These are phyloP conservation scores for Varecia variegata DNA, from an alignment of 2,797 vertebrate species.

Conservation along the genomic window DNA sequence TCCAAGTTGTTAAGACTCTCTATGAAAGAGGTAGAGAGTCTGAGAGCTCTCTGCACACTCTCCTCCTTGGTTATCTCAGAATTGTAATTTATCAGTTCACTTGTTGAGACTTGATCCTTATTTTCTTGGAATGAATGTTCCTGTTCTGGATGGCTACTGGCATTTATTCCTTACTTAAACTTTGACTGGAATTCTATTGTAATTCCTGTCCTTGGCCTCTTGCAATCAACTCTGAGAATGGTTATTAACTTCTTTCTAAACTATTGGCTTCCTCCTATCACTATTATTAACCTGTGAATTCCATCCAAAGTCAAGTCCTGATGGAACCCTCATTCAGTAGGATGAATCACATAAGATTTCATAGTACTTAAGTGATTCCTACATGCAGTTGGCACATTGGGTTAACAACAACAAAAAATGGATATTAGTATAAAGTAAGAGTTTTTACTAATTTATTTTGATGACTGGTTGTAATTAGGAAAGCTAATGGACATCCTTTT, in stretches of 20 bases:
- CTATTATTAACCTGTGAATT: not conserved
- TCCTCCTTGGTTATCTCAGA: not conserved
- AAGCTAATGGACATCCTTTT: not conserved
- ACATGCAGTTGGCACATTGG: not conserved
- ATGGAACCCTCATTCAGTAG: not conserved
- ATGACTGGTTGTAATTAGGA: not conserved
- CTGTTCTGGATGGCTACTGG: not conserved
- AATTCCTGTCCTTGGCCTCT: not conserved
- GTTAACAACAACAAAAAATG: not conserved
- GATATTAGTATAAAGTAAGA: not conserved
- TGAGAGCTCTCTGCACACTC: not conserved
- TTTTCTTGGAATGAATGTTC: not conserved
- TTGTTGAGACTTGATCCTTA: not conserved
- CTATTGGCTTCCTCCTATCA: not conserved
- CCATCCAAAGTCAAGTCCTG: not conserved
- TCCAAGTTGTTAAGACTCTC: not conserved
- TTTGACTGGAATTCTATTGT: not conserved
- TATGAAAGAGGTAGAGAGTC: not conserved
- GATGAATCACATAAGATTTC: not conserved
- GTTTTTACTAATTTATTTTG: not conserved
- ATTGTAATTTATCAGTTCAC: not conserved
- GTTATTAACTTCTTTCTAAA: not conserved
- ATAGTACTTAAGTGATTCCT: not conserved
- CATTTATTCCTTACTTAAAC: not conserved
- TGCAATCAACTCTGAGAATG: not conserved